phyloP scores from a whole-genome alignment of 2,888 invertebrate genomes.

The Julus scanicus region DNA sequence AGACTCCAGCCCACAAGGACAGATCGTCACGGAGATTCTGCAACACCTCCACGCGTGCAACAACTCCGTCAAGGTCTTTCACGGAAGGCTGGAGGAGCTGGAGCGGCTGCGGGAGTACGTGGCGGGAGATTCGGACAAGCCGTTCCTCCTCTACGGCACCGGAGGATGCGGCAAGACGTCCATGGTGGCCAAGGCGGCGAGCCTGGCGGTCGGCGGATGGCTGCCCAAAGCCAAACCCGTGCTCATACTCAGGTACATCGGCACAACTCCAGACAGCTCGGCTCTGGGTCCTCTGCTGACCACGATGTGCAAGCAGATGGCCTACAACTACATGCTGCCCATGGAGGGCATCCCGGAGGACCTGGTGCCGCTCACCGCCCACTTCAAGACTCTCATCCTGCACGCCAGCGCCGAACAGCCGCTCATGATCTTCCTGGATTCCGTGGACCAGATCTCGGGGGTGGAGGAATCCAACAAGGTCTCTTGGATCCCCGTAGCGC shows the following conservation, averaged over 20 bases:
- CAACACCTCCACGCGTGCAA: constrained; percentile 96
- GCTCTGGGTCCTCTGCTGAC: constrained; percentile 93
- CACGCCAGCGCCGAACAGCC: constrained; percentile 85
- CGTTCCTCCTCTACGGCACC: constrained; percentile 91
- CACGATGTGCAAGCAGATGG: constrained; percentile 94
- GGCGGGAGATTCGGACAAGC: constrained; percentile 82
- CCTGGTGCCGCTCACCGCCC: constrained; percentile 92
- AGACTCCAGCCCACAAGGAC: constrained; percentile 91
- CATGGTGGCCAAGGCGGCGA: constrained; percentile 89
- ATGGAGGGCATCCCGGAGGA: constrained; percentile 97
- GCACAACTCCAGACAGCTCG: constrained; percentile 97
- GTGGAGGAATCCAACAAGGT: constrained; percentile 90
- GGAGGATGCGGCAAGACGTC: constrained; percentile 99
- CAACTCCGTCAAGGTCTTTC: constrained; percentile 92
- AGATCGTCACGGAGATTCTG: constrained; percentile 91
- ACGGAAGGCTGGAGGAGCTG: constrained; percentile 89
- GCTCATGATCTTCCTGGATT: constrained; percentile 90
- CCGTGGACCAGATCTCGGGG: constrained; percentile 95
- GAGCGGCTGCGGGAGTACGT: constrained; percentile 84
- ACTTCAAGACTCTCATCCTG: constrained; percentile 92
- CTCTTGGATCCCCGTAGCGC: constrained; percentile 54
- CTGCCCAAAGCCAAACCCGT: constrained; percentile 75
- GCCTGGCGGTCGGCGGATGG: constrained; percentile 71
- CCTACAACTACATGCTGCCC: constrained; percentile 89
- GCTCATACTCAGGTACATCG: constrained; percentile 90